phyloP scores from a whole-genome alignment of 2,113 vertebrate species.

The Puntigrus tetrazona region DNA sequence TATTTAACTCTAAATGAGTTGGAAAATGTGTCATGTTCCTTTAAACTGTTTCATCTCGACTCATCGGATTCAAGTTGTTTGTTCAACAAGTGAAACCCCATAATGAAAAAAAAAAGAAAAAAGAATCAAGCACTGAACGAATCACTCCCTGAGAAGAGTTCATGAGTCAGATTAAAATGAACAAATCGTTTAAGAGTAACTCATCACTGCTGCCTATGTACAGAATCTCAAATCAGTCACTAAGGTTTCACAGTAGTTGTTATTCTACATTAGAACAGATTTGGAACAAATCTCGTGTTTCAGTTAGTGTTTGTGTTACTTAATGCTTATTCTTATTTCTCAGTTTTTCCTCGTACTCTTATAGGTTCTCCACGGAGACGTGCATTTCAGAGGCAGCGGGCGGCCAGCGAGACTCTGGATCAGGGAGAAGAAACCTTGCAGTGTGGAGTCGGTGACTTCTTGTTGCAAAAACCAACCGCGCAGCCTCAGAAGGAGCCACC shows the following conservation, averaged over 20 bases:
- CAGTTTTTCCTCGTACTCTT: background rate
- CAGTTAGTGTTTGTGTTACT: background rate
- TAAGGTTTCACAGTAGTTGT: background rate
- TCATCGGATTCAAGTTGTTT: too few species aligned
- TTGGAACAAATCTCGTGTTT: background rate
- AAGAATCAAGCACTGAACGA: too few species aligned
- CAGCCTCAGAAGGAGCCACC: slow-evolving; percentile 71
- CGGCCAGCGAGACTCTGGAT: slow-evolving; percentile 94
- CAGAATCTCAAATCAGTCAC: background rate
- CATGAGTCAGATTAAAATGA: too few species aligned
- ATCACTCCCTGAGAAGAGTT: too few species aligned
- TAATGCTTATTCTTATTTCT: background rate
- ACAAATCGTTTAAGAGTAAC: too few species aligned
- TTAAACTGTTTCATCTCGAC: too few species aligned
- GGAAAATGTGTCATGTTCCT: too few species aligned
- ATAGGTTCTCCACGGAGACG: slow-evolving; percentile 87
- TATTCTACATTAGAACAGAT: background rate
- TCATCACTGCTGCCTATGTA: background rate
- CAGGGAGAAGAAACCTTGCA: slow-evolving; percentile 77
- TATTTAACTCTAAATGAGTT: too few species aligned
- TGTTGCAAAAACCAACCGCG: slow-evolving; percentile 75
- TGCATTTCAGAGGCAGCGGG: slow-evolving; percentile 92
- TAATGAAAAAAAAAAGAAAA: too few species aligned
- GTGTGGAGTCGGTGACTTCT: slow-evolving; percentile 69
- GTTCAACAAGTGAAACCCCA: too few species aligned